Evolutionary conservation across 2,797 vertebrate genomes (phyloP), one percentile per base, ranked within the genome.

Genomic region (Dryobates pubescens): DNA sequence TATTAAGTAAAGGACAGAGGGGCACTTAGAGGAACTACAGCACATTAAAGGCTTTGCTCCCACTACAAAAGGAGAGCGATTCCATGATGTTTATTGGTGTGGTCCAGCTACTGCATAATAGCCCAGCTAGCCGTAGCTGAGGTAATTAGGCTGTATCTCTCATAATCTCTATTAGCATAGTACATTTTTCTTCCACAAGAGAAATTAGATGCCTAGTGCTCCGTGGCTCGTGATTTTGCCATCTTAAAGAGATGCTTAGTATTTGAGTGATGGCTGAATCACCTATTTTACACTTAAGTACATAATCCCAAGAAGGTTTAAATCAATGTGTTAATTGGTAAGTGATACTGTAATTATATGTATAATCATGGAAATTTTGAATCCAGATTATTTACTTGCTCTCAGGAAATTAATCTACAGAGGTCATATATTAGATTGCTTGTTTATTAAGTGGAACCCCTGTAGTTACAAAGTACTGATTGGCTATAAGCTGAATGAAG

Each of bases 281-380:
- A 95, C 97, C 91, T 96, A 88, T 96, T 97, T 97, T 97, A 94
- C 90, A 95, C 91, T 96, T 97, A 97, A 97, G 96, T 96, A 91
- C 92, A 62, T 96, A 97, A 97, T 97, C 95, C 97, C 96, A 92
- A 97, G 96, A 96, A 97, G 93, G 96, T 95, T 97, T 97, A 96
- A 97, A 97, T 98, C 97, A 97, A 79, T 93, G 96, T 92, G 95
- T 96, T 98, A 98, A 98, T 98, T 98, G 97, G 97, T 95, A 97
- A 98, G 96, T 95, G 97, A 97, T 97, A 97, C 93, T 96, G 95
- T 97, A 98, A 97, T 98, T 98, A 97, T 95, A 94, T 92, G 95
- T 96, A 96, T 97, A 97, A 98, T 97, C 96, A 97, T 96, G 96
- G 97, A 97, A 97, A 97, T 95, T 97, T 97, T 92, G 90, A 95